Percentiles rank a stretch among this genome's conserved stretches.
These are phyloP conservation scores for Notothenia coriiceps DNA, from an alignment of 2,113 vertebrate species.

Conservation along the genomic window DNA sequence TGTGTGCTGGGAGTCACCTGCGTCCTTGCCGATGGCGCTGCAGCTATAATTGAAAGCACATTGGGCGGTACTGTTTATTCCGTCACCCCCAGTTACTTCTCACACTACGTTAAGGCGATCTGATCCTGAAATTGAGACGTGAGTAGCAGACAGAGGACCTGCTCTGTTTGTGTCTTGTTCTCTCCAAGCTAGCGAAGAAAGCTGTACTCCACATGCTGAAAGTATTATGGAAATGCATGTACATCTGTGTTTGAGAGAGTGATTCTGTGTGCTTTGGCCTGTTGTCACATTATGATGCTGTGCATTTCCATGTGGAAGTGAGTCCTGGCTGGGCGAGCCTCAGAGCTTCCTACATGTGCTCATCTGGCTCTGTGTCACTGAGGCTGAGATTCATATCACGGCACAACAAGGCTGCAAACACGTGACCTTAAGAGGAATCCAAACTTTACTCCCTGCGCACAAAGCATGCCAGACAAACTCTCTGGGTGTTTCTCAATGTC, in stretches of 20 bases:
- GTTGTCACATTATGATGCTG: slow-evolving; percentile 27
- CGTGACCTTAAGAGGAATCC: not conserved
- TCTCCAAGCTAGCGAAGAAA: slow-evolving; percentile 13
- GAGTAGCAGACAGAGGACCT: slow-evolving; percentile 11
- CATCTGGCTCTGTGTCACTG: slow-evolving; percentile 14
- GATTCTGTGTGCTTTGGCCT: slow-evolving; percentile 25
- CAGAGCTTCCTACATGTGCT: slow-evolving; percentile 24
- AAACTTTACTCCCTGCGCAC: not conserved
- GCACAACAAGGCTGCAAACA: slow-evolving; percentile 22
- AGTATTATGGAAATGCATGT: slow-evolving; percentile 18
- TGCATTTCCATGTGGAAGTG: slow-evolving; percentile 42
- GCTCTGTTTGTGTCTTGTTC: slow-evolving; percentile 5
- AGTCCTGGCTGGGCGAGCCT: slow-evolving; percentile 20
- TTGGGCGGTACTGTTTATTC: slow-evolving; percentile 10
- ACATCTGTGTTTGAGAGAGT: slow-evolving; percentile 13
- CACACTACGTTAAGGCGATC: not conserved
- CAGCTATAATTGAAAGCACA: not conserved
- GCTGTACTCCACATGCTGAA: slow-evolving; percentile 15
- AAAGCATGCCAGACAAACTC: not conserved
- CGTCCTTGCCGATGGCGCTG: not conserved
- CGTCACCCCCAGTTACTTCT: slow-evolving; percentile 5
- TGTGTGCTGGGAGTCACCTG: slow-evolving; percentile 21
- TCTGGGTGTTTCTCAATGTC: no score
- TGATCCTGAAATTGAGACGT: slow-evolving; percentile 37
- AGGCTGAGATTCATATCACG: slow-evolving; percentile 40